Evolutionary conservation across 2,888 invertebrate species (phyloP).

Genomic region (Calephelis perditalis): DNA sequence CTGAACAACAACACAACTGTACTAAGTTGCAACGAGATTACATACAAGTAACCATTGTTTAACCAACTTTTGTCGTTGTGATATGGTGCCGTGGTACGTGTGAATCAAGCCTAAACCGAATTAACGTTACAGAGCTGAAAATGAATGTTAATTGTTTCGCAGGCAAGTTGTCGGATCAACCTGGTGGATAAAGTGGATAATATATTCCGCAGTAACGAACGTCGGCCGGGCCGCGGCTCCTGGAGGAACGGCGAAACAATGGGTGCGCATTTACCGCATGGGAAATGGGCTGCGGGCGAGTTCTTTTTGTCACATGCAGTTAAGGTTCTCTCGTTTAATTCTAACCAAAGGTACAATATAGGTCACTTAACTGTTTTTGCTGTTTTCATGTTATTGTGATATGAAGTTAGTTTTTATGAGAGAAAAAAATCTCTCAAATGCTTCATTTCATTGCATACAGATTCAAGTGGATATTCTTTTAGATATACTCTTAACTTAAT

Average conservation of each 20-base stretch:
- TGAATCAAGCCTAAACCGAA: neutral
- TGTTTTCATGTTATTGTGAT: neutral
- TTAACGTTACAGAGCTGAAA: slow-evolving; percentile 2
- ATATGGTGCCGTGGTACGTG: no score
- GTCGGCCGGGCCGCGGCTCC: slow-evolving; percentile 16
- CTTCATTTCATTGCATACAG: no score
- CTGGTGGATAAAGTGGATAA: slow-evolving; percentile 23
- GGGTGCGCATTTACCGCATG: neutral
- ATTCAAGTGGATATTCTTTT: no score
- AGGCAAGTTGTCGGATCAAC: slow-evolving; percentile 16
- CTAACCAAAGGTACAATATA: slow-evolving; percentile 3
- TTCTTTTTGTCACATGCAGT: slow-evolving; percentile 9
- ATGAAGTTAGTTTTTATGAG: no score
- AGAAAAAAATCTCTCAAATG: no score
- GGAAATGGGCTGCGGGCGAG: neutral
- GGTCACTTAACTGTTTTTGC: slow-evolving; percentile 4
- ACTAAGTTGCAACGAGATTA: no score
- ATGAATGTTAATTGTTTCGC: slow-evolving; percentile 2
- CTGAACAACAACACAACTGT: no score
- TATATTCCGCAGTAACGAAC: slow-evolving; percentile 25
- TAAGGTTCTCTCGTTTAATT: slow-evolving; percentile 6
- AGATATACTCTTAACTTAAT: no score
- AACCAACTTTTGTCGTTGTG: no score
- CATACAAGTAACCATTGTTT: no score
- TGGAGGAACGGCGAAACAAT: slow-evolving; percentile 4